Percentiles rank a stretch among this genome's conserved stretches.
Conservation (phyloP, 2,888 invertebrate species). For the Acrobasis consociella region DNA sequence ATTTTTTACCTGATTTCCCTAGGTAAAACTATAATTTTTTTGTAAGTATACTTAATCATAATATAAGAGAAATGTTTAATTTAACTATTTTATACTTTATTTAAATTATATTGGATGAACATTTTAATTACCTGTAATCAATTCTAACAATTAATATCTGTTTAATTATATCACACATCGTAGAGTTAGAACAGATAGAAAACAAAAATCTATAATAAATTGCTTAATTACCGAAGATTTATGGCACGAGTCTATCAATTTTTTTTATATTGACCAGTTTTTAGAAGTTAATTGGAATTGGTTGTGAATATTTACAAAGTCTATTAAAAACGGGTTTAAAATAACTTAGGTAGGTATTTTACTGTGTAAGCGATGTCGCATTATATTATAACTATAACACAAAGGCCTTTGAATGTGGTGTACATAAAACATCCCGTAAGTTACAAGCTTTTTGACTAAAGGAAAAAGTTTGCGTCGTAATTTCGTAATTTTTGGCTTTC, state of each 20-base stretch:
- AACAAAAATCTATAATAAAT: constrained; percentile 3
- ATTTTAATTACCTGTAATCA: neutral
- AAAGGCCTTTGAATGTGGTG: too few species aligned
- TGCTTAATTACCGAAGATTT: constrained; percentile 15
- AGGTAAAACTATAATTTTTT: neutral
- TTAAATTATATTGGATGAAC: neutral
- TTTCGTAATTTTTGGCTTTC: too few species aligned
- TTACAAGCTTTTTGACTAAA: too few species aligned
- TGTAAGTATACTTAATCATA: neutral
- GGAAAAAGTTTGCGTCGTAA: too few species aligned
- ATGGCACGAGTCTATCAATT: constrained; percentile 3
- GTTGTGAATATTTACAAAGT: neutral
- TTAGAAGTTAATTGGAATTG: neutral
- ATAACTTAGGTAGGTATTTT: neutral
- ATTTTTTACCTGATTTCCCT: neutral
- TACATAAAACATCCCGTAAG: too few species aligned
- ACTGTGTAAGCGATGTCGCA: too few species aligned
- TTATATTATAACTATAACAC: too few species aligned
- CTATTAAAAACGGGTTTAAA: neutral
- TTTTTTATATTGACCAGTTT: constrained; percentile 1
- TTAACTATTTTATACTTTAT: neutral
- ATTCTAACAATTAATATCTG: neutral
- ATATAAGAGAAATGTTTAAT: neutral
- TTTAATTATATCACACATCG: neutral
- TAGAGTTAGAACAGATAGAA: neutral